Conservation (phyloP, 53 echinoderm and acorn worm genomes). For the Antedon mediterranea region DNA sequence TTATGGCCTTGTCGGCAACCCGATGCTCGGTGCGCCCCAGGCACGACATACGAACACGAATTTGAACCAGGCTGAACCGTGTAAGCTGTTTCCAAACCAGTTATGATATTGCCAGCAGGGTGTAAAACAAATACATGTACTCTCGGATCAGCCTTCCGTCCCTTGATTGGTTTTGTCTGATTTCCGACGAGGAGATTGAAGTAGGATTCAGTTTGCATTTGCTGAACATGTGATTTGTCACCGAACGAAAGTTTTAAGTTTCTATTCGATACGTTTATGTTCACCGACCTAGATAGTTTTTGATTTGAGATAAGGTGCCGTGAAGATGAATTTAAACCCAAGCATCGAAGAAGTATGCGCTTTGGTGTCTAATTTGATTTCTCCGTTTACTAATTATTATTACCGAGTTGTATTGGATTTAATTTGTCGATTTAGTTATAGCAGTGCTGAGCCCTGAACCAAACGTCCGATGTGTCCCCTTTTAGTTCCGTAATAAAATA, state of each 20-base stretch:
- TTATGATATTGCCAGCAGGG: background rate
- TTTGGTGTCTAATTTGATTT: too few relatives aligned
- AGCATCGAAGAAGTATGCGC: background rate
- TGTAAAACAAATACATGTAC: conserved; percentile 1
- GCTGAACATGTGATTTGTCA: background rate
- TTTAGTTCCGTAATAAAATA: too few relatives aligned
- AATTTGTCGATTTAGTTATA: too few relatives aligned
- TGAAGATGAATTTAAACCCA: background rate
- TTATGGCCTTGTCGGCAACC: background rate
- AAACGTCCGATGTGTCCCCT: too few relatives aligned
- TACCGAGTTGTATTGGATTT: too few relatives aligned
- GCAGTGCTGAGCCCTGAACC: too few relatives aligned
- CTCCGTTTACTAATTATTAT: too few relatives aligned
- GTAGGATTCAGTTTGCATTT: background rate
- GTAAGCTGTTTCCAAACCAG: background rate
- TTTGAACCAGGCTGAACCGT: background rate
- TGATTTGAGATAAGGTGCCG: background rate
- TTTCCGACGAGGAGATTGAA: background rate
- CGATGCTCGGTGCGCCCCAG: background rate
- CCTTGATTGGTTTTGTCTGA: background rate
- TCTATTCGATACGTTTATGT: background rate
- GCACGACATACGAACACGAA: background rate
- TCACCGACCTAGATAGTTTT: background rate
- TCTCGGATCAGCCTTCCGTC: background rate
- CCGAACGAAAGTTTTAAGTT: background rate